phyloP scores from a whole-genome alignment of 2,797 vertebrate species.

The Toxotes lorentzi region DNA sequence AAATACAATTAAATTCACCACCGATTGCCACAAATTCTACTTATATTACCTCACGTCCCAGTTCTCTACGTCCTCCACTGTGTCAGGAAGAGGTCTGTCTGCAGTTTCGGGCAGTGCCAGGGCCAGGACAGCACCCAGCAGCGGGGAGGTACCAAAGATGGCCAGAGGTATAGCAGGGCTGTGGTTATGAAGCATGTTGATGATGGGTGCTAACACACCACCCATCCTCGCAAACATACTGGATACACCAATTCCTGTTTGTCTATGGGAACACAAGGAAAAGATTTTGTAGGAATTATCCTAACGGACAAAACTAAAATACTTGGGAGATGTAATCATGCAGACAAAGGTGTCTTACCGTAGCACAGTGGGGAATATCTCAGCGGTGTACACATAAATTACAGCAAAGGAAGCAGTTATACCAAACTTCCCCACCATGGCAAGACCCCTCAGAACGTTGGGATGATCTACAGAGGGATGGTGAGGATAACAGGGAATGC shows the following conservation, averaged over 20 bases:
- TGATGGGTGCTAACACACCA: constrained; percentile 82
- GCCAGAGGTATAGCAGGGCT: constrained; percentile 72
- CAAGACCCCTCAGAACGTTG: constrained; percentile 78
- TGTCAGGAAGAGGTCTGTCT: constrained; percentile 81
- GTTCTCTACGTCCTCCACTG: constrained; percentile 80
- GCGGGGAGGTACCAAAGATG: constrained; percentile 77
- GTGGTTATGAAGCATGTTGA: constrained; percentile 80
- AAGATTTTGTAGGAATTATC: no score
- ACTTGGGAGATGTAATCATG: neutral
- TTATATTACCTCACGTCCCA: constrained; percentile 71
- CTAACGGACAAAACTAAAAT: neutral
- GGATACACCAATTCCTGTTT: constrained; percentile 84
- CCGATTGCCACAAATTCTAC: neutral
- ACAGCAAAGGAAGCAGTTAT: constrained; percentile 92
- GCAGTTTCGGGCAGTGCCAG: constrained; percentile 83
- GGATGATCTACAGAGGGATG: constrained; percentile 66
- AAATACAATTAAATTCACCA: neutral
- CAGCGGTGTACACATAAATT: constrained; percentile 94
- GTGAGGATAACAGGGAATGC: neutral
- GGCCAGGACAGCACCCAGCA: constrained; percentile 79
- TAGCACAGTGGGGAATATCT: constrained; percentile 92
- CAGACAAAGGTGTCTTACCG: constrained; percentile 62
- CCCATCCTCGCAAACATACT: constrained; percentile 84
- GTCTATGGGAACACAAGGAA: constrained; percentile 61
- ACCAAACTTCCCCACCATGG: constrained; percentile 94